Evolutionary conservation across 2,888 invertebrate genomes (phyloP).

Genomic region (Phyto melanocephala): DNA sequence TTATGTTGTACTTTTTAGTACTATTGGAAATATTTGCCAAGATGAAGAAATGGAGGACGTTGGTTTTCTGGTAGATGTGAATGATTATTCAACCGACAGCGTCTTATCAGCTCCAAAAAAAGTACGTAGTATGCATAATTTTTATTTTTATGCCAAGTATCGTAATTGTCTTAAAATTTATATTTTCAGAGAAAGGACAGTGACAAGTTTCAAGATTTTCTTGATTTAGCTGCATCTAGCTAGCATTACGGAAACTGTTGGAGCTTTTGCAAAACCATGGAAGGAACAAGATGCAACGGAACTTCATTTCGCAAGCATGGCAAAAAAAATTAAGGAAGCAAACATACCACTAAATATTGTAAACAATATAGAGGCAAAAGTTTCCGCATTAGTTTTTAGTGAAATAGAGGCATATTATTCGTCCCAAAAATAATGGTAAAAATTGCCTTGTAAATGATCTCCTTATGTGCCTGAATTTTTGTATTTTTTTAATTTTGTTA

Average conservation of each 20-base stretch:
- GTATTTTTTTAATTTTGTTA: not conserved
- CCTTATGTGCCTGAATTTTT: too few species aligned
- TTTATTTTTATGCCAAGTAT: not conserved
- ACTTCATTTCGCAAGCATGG: conserved; percentile 34
- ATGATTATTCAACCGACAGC: too few species aligned
- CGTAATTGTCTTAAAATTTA: not conserved
- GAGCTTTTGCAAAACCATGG: not conserved
- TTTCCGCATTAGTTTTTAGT: conserved; percentile 20
- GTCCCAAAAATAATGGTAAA: too few species aligned
- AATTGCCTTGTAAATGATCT: too few species aligned
- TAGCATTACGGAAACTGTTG: not conserved
- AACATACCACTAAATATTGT: conserved; percentile 16
- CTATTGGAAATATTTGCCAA: too few species aligned
- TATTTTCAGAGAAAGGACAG: not conserved
- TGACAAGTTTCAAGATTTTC: not conserved
- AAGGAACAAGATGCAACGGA: not conserved
- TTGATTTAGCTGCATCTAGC: not conserved
- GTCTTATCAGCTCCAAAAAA: too few species aligned
- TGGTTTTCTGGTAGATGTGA: too few species aligned
- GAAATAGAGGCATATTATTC: conserved; percentile 3
- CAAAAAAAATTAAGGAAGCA: conserved; percentile 31
- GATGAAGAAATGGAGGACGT: too few species aligned
- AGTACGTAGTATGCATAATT: too few species aligned
- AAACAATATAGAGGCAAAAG: conserved; percentile 31
- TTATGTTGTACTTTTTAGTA: too few species aligned